Percentiles rank a stretch among this genome's conserved stretches.
Conservation (phyloP, 1,140 invertebrate genomes). For the Orussus abietinus region DNA sequence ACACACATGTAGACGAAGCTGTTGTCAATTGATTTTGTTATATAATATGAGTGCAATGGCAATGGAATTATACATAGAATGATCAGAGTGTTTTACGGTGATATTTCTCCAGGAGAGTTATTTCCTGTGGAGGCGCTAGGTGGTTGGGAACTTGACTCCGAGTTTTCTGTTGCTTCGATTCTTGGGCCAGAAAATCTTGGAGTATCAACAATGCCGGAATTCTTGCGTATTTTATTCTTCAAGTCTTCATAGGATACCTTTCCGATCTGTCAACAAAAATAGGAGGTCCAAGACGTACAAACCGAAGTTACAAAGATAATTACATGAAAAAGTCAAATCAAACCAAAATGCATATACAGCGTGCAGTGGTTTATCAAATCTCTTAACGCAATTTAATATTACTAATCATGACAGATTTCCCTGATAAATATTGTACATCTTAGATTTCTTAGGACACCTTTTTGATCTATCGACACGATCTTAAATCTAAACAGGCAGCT, state of each 20-base stretch:
- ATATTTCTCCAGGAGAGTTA: slow-evolving; percentile 18
- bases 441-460: slow-evolving; percentile 13
- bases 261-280: no score
- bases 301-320: no score
- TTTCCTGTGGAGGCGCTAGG: no score
- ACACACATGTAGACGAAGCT: neutral
- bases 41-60: neutral
- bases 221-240: no score
- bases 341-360: slow-evolving; percentile 9
- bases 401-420: neutral
- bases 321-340: slow-evolving; percentile 1
- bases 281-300: slow-evolving; percentile 13
- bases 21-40: slow-evolving; percentile 18
- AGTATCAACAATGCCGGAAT: no score
- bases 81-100: slow-evolving; percentile 4
- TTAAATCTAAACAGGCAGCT: slow-evolving; percentile 11
- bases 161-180: no score
- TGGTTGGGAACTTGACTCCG: no score
- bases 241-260: no score
- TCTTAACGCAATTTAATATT: slow-evolving; percentile 6
- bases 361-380: no score
- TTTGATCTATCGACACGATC: slow-evolving; percentile 14
- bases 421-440: slow-evolving; percentile 5
- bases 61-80: neutral
- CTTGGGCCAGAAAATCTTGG: no score